phyloP scores from a whole-genome alignment of 2,888 invertebrate species.

The Thymelicus sylvestris region DNA sequence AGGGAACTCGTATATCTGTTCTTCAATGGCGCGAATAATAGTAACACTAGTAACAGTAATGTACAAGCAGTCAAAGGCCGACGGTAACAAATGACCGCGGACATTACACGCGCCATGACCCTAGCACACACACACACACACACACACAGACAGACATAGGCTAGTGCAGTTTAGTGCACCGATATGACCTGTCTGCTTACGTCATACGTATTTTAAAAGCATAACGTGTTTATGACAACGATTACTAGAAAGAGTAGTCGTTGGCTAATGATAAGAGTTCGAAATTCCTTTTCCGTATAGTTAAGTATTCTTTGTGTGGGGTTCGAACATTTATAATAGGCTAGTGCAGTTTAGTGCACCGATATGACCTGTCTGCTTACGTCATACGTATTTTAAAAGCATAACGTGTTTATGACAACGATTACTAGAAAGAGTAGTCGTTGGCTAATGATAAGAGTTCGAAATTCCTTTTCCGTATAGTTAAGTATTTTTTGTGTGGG shows the following conservation, averaged over 20 bases:
- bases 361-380: background rate
- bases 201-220: background rate
- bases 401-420: no score
- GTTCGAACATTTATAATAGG: no score
- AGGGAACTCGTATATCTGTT: background rate
- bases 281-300: no score
- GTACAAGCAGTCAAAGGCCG: conserved; percentile 45
- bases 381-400: conserved; percentile 1
- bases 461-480: no score
- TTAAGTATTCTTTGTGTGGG: no score
- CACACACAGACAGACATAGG: background rate
- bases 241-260: no score
- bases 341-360: background rate
- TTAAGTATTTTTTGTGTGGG: no score
- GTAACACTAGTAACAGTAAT: conserved; percentile 27
- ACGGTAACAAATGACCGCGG: conserved; percentile 40
- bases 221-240: no score
- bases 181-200: background rate
- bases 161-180: background rate
- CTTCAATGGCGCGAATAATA: conserved; percentile 25
- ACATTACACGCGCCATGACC: conserved; percentile 44
- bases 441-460: no score
- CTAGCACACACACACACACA: conserved; percentile 4
- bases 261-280: no score
- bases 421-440: no score